Evolutionary conservation across 2,888 invertebrate genomes (phyloP).

Genomic region (Caenorhabditis sp.): DNA sequence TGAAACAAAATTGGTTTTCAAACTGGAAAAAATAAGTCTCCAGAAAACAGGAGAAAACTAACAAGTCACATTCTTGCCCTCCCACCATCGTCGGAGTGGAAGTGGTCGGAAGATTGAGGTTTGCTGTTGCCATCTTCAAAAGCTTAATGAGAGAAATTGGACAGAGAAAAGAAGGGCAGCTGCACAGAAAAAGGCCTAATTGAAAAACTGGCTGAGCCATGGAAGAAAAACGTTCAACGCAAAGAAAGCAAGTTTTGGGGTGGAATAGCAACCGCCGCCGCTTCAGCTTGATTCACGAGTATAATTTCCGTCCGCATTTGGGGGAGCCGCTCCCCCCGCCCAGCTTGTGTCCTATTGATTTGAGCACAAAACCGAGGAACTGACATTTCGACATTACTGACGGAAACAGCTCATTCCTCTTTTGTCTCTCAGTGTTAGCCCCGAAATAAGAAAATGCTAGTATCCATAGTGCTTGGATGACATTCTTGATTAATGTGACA

Average conservation of each 20-base stretch:
- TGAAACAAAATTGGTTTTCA: not conserved
- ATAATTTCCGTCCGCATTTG: conserved; percentile 22
- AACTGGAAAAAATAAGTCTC: not conserved
- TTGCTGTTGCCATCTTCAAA: conserved; percentile 27
- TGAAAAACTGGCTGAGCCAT: conserved; percentile 22
- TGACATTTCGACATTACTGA: conserved; percentile 1
- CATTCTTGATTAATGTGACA: conserved; percentile 27
- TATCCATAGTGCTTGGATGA: conserved; percentile 8
- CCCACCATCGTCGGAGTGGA: conserved; percentile 38
- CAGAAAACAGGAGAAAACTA: not conserved
- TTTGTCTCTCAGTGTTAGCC: not conserved
- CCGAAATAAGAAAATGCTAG: not conserved
- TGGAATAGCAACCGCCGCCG: not conserved
- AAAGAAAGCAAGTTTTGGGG: not conserved
- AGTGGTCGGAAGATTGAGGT: conserved; percentile 18
- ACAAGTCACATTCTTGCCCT: conserved; percentile 31
- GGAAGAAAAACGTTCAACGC: conserved; percentile 23
- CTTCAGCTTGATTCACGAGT: conserved; percentile 30
- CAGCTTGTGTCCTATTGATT: conserved; percentile 28
- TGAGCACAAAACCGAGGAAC: not conserved
- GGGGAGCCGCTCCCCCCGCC: not conserved
- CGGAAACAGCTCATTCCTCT: conserved; percentile 24
- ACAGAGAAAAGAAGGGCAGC: not conserved
- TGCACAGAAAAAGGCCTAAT: conserved; percentile 27
- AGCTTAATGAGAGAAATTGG: conserved; percentile 1